phyloP scores from a whole-genome alignment of 2,797 vertebrate species.

The Rhynchotus rufescens region DNA sequence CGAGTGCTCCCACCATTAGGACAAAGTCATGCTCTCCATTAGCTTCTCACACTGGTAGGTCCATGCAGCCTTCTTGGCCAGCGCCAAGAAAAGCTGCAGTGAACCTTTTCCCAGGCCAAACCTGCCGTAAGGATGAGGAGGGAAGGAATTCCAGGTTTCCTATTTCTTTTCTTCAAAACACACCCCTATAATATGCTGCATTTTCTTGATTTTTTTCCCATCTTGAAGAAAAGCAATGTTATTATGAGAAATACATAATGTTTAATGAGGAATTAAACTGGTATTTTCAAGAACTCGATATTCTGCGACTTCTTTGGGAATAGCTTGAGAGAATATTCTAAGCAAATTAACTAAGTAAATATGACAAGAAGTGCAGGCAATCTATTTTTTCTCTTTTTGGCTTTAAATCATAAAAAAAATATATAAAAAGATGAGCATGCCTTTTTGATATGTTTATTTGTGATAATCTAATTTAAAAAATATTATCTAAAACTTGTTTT shows the following conservation, averaged over 20 bases:
- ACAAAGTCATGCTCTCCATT: not conserved
- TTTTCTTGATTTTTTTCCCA: not conserved
- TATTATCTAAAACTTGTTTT: not conserved
- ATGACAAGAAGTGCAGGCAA: not conserved
- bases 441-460: not conserved
- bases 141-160: not conserved
- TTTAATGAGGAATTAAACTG: not conserved
- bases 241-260: not conserved
- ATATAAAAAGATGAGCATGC: not conserved
- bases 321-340: not conserved
- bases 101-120: fast-evolving
- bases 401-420: not conserved
- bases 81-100: not conserved
- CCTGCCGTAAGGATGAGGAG: not conserved
- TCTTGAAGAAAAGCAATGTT: not conserved
- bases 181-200: not conserved
- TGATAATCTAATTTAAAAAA: not conserved
- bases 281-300: not conserved
- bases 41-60: fast-evolving
- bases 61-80: not conserved
- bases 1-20: not conserved
- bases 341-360: not conserved
- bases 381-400: not conserved
- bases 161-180: not conserved
- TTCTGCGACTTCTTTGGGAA: not conserved